Conservation (phyloP, 92 coral and sea anemone genomes). For the Palythoa caribaeorum region DNA sequence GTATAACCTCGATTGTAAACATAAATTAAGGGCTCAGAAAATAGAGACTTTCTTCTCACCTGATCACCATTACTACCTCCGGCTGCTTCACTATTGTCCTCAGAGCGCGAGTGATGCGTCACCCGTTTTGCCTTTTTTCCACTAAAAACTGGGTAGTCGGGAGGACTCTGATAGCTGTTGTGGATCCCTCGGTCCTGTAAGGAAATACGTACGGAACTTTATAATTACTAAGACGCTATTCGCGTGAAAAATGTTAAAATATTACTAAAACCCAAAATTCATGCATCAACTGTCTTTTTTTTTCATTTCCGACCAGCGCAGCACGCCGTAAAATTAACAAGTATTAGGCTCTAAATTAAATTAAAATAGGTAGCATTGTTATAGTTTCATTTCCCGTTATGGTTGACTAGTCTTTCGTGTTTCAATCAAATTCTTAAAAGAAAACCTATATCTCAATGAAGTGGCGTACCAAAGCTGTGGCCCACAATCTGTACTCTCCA, state of each 20-base stretch:
- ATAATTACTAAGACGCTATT: not conserved
- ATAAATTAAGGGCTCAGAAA: not conserved
- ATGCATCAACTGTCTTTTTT: slow-evolving; percentile 10
- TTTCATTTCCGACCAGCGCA: slow-evolving; percentile 7
- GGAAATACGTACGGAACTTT: slow-evolving; percentile 3
- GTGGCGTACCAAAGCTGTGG: slow-evolving; percentile 27
- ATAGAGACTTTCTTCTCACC: not conserved
- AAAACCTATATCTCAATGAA: not conserved
- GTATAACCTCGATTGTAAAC: not conserved
- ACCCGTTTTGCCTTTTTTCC: not conserved
- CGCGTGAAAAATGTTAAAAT: not conserved
- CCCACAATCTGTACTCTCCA: slow-evolving; percentile 18
- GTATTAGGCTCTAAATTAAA: slow-evolving; percentile 3
- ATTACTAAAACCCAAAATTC: not conserved
- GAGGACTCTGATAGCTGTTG: slow-evolving; percentile 4
- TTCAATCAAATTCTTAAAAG: not conserved
- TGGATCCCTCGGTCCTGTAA: slow-evolving; percentile 12
- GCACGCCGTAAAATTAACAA: not conserved
- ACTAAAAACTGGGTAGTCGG: slow-evolving; percentile 10
- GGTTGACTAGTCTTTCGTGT: not conserved
- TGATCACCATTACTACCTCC: not conserved
- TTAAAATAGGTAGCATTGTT: not conserved
- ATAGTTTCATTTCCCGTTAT: slow-evolving; percentile 14
- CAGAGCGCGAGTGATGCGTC: slow-evolving; percentile 5
- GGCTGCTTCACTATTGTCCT: not conserved